phyloP scores from a whole-genome alignment of 2,888 invertebrate species.

The Athalia cordata region DNA sequence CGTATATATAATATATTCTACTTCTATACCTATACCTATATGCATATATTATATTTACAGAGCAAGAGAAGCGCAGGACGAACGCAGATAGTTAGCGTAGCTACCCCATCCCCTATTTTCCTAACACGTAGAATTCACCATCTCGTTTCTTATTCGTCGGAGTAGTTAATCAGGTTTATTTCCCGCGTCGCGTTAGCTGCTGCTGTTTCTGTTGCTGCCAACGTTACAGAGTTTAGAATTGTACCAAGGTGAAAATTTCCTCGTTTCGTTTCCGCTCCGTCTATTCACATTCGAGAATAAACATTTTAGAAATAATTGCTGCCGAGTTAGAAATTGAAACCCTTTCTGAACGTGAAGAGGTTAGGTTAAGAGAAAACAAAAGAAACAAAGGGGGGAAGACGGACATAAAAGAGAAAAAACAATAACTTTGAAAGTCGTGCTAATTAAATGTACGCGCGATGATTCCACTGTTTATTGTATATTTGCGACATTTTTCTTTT shows the following conservation, averaged over 20 bases:
- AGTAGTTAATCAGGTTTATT: not conserved
- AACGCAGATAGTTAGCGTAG: no score
- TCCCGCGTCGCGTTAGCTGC: not conserved
- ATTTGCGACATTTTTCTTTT: not conserved
- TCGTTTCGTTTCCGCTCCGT: not conserved
- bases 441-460: constrained; percentile 16
- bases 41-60: no score
- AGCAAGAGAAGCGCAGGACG: no score
- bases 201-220: not conserved
- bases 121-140: no score
- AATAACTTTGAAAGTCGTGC: not conserved
- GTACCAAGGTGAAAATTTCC: no score
- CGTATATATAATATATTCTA: no score
- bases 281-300: not conserved
- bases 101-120: no score
- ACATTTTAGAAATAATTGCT: not conserved
- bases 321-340: not conserved
- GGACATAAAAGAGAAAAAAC: not conserved
- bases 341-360: not conserved
- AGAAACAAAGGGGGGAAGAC: not conserved
- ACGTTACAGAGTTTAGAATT: no score
- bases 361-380: not conserved
- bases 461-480: not conserved
- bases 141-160: no score
- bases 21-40: no score